Conservation (phyloP, 1,140 invertebrate genomes). For the Drosophila truncata region DNA sequence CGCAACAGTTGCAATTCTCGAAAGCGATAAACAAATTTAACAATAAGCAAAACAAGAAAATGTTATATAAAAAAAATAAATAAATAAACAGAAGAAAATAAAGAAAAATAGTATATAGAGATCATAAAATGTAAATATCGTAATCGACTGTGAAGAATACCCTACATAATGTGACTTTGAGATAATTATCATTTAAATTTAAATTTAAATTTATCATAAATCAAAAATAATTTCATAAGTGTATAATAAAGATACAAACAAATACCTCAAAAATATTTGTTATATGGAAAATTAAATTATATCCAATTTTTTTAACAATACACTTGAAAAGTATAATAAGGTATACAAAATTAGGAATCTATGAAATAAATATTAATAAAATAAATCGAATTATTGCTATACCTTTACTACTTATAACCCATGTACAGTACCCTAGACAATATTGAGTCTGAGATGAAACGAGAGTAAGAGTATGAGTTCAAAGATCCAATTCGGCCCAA, state of each 20-base stretch:
- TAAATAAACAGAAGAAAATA: conserved; percentile 1
- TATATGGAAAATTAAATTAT: no score
- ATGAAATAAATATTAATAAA: no score
- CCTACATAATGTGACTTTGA: not conserved
- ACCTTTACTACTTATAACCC: not conserved
- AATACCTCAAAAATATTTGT: no score
- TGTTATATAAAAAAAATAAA: conserved; percentile 25
- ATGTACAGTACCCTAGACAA: conserved; percentile 1
- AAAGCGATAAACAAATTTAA: conserved; percentile 73
- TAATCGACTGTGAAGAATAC: not conserved
- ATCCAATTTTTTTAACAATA: no score
- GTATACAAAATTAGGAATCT: no score
- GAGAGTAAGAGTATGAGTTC: not conserved
- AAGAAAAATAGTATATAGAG: conserved; percentile 23
- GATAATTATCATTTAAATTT: no score
- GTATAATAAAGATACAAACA: no score
- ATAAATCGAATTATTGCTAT: not conserved
- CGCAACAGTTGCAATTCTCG: conserved; percentile 71
- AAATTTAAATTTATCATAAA: no score
- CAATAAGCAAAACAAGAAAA: conserved; percentile 45
- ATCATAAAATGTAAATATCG: not conserved
- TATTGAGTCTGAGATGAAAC: conserved; percentile 12
- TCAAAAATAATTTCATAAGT: no score
- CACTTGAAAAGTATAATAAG: no score
- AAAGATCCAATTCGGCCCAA: not conserved